Percentiles rank a stretch among this genome's conserved stretches.
Evolutionary conservation across 2,888 invertebrate genomes (phyloP).

Genomic region (Clostera curtula): DNA sequence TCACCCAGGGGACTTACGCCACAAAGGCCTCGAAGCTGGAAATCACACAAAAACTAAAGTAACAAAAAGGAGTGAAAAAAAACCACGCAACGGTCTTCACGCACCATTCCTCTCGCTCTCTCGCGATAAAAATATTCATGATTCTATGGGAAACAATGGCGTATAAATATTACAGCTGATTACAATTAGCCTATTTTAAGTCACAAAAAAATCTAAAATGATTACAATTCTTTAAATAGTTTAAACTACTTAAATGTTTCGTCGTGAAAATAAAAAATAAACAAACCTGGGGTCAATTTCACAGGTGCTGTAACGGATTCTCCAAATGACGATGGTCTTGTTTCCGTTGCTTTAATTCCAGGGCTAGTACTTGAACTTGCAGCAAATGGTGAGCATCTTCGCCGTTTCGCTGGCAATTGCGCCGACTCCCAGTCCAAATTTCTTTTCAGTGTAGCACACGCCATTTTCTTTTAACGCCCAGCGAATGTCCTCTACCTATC

Average conservation of each 20-base stretch:
- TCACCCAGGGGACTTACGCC: constrained; percentile 8
- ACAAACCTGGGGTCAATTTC: constrained; percentile 92
- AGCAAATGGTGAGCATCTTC: constrained; percentile 93
- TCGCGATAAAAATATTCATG: constrained; percentile 63
- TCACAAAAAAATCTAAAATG: constrained; percentile 1
- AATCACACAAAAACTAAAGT: constrained; percentile 27
- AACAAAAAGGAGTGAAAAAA: constrained; percentile 50
- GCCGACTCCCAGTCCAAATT: constrained; percentile 96
- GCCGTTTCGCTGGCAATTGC: constrained; percentile 89
- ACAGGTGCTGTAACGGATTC: constrained; percentile 82
- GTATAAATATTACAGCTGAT: constrained; percentile 54
- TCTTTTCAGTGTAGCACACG: constrained; percentile 98
- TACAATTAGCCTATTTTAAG: constrained; percentile 12
- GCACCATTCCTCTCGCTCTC: constrained; percentile 55
- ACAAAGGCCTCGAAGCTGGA: constrained; percentile 16
- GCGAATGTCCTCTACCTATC: constrained; percentile 62
- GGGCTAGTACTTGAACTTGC: constrained; percentile 72
- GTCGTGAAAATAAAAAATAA: constrained; percentile 35
- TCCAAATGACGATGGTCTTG: constrained; percentile 85
- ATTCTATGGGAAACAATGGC: constrained; percentile 57
- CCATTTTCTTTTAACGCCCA: constrained; percentile 88
- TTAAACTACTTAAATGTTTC: too few species aligned
- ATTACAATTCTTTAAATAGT: too few species aligned
- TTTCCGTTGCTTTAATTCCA: constrained; percentile 69
- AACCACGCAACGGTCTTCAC: constrained; percentile 55